phyloP scores from a whole-genome alignment of 2,113 vertebrate species.

The Oncorhynchus gorbuscha region DNA sequence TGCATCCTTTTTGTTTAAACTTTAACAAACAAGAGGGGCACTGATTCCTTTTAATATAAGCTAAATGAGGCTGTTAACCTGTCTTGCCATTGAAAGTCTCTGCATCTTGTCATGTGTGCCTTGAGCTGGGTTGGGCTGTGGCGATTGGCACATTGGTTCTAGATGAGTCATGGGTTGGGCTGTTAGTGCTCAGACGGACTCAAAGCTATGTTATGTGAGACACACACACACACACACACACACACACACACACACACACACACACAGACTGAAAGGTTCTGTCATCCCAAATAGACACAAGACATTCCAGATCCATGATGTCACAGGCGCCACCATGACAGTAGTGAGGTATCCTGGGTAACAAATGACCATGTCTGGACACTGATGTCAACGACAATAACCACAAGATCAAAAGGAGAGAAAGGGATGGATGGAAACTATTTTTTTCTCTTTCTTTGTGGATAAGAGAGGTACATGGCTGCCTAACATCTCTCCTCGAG shows the following conservation, averaged over 20 bases:
- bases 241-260: no score
- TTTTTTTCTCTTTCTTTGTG: slow-evolving; percentile 9
- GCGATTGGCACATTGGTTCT: slow-evolving; percentile 20
- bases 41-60: no score
- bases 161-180: slow-evolving; percentile 45
- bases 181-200: slow-evolving; percentile 4
- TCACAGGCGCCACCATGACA: slow-evolving; percentile 18
- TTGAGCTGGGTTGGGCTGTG: neutral
- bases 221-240: slow-evolving; percentile 9
- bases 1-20: no score
- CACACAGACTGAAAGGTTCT: slow-evolving; percentile 6
- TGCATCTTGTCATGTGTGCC: neutral
- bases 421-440: neutral
- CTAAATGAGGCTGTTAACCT: no score
- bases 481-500: slow-evolving; percentile 6
- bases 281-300: slow-evolving; percentile 21
- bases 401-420: slow-evolving; percentile 30
- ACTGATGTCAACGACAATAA: slow-evolving; percentile 36
- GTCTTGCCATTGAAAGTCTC: no score
- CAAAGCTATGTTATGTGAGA: slow-evolving; percentile 21
- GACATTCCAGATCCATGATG: slow-evolving; percentile 10
- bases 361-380: neutral
- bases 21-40: no score
- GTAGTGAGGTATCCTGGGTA: slow-evolving; percentile 24
- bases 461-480: neutral